A percentile compares a stretch with the other conserved stretches of the same genome.
Conservation (phyloP, 2,797 vertebrate species). For the Chelmon rostratus region DNA sequence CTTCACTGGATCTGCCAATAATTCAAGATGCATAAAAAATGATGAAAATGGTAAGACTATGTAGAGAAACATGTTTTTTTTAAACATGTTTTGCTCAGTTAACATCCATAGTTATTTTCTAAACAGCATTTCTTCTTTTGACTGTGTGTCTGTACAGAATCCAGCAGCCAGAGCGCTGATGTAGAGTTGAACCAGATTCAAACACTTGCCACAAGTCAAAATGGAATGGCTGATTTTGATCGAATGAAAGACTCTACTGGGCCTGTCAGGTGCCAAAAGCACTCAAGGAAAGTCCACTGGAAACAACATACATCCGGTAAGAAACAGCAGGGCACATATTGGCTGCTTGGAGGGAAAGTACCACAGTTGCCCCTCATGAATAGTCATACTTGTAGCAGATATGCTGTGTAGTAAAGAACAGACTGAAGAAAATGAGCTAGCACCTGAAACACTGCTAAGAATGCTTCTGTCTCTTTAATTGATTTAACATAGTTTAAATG, state of each 20-base stretch:
- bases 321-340: constrained; percentile 11
- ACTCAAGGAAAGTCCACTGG: constrained; percentile 42
- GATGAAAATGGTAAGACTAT: constrained; percentile 44
- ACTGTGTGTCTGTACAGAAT: constrained; percentile 30
- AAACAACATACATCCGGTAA: constrained; percentile 64
- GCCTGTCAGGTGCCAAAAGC: not conserved
- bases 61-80: not conserved
- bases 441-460: not conserved
- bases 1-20: constrained; percentile 16
- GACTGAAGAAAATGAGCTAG: not conserved
- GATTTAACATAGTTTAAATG: not conserved
- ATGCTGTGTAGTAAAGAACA: not conserved
- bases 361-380: not conserved
- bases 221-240: constrained; percentile 22
- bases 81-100: not conserved
- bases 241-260: constrained; percentile 28
- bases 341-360: not conserved
- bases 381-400: constrained; percentile 5
- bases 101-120: not conserved
- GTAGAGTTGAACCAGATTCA: not conserved
- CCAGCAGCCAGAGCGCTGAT: not conserved
- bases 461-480: not conserved
- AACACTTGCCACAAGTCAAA: constrained; percentile 25
- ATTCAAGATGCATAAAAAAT: constrained; percentile 5
- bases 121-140: not conserved